Evolutionary conservation across 1,140 invertebrate genomes (phyloP), one percentile per base, ranked within the genome.

Genomic region (Drosophila burlai): DNA sequence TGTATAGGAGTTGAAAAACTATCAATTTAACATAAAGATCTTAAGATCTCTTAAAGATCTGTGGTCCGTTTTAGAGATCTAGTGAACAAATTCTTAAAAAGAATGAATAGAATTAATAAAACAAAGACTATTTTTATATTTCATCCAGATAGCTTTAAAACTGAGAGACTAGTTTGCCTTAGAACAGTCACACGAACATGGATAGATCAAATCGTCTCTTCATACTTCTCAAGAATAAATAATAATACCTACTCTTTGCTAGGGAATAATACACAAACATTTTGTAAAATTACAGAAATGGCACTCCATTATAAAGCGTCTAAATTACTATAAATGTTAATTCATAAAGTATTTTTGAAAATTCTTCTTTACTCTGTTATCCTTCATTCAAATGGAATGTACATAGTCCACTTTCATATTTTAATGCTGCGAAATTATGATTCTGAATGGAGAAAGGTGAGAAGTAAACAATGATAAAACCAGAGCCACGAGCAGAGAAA

Each of bases 391-490:
- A 52, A 24, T 24, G 52, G 7, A 38, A 38, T 36, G 11, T 21
- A 15, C 10, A 21, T 3, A 24, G 18, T 11, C 18, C 34, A 38
- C 34, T 55, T 24, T 3, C 15, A 16, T 21, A 38, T 55, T 38
- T 16, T 11, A 40, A 38, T 55, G 4, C 21, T 0, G 15, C 21
- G 6, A 55, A 40, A 38, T n/a, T 6, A n/a, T 55, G 24, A 24
- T 24, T 40, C 13, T 38, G 26, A 31, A 18, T 52, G 2, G 8
- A 55, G 34, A 24, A 62, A 62, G 63, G 58, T 34, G 57, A 24
- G 40, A 34, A 34, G 63, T 62, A 62, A 63, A 36, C 54, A 4
- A 43, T 40, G 34, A 55, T 55, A 21, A 38, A 55, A 40, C 34
- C 21, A 38, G 8, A 55, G 52, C 34, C 34, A 38, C 13, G 0